phyloP scores from a whole-genome alignment of 2,888 invertebrate genomes.

The Zele albiditarsus region DNA sequence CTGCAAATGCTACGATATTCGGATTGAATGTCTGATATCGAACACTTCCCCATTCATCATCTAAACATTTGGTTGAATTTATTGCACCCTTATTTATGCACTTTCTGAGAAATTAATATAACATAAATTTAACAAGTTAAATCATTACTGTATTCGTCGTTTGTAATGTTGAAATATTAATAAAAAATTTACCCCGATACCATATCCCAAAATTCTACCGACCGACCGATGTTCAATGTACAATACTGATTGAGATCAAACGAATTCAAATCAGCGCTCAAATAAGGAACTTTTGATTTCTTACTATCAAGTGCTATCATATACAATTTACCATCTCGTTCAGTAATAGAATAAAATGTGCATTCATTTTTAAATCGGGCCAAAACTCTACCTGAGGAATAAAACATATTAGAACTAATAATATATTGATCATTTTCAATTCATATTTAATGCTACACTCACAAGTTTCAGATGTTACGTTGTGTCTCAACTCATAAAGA shows the following conservation, averaged over 20 bases:
- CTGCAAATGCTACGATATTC: conserved; percentile 59
- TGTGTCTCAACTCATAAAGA: conserved; percentile 60
- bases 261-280: conserved; percentile 63
- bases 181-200: conserved; percentile 53
- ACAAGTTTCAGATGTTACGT: conserved; percentile 52
- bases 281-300: conserved; percentile 58
- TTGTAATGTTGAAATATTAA: neutral
- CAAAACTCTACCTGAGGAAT: conserved; percentile 58
- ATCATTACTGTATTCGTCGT: conserved; percentile 1
- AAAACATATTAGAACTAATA: conserved; percentile 21
- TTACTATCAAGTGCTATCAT: conserved; percentile 56
- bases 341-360: conserved; percentile 56
- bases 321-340: conserved; percentile 51
- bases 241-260: conserved; percentile 60
- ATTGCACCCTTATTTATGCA: conserved; percentile 35
- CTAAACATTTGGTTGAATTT: conserved; percentile 41
- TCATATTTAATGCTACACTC: conserved; percentile 40
- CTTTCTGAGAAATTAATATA: conserved; percentile 52
- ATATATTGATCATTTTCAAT: neutral
- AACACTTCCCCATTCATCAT: conserved; percentile 64
- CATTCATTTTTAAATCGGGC: conserved; percentile 62
- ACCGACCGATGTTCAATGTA: conserved; percentile 56
- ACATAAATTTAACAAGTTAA: conserved; percentile 3
- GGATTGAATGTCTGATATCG: conserved; percentile 58
- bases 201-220: conserved; percentile 61